These are phyloP conservation scores for Porites rus DNA, from an alignment of 92 coral and sea anemone genomes.

Conservation along the genomic window DNA sequence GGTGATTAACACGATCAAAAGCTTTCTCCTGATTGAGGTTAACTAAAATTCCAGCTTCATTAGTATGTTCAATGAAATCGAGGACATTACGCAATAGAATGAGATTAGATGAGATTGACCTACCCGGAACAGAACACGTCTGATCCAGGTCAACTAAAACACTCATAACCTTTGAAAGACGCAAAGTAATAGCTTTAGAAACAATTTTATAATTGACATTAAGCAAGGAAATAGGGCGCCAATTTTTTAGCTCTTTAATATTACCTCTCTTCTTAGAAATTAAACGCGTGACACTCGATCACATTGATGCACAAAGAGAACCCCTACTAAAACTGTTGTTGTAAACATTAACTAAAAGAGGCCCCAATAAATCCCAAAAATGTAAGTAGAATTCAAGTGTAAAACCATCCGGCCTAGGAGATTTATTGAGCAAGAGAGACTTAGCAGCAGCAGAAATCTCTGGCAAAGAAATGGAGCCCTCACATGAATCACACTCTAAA, in stretches of 20 bases:
- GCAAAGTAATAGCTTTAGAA: slow-evolving; percentile 1
- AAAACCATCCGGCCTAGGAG: slow-evolving; percentile 33
- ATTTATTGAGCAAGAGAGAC: background rate
- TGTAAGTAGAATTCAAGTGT: slow-evolving; percentile 10
- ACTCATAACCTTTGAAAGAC: background rate
- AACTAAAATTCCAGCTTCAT: too few relatives aligned
- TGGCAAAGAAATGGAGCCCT: background rate
- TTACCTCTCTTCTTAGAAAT: slow-evolving; percentile 27
- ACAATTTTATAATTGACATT: slow-evolving; percentile 21
- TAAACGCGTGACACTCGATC: background rate
- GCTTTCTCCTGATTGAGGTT: background rate
- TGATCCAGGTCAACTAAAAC: too few relatives aligned
- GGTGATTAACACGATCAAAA: background rate
- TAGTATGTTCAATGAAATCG: too few relatives aligned
- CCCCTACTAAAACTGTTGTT: too few relatives aligned
- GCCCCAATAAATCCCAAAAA: slow-evolving; percentile 16
- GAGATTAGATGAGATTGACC: too few relatives aligned
- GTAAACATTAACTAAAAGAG: background rate
- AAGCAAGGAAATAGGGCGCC: slow-evolving; percentile 8
- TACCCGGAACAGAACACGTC: too few relatives aligned
- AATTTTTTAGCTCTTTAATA: background rate
- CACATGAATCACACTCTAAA: background rate
- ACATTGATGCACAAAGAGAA: slow-evolving; percentile 1
- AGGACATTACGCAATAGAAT: background rate
- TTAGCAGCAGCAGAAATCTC: background rate